Conservation (phyloP, 2,797 vertebrate species). For the Bryconaethiops microstoma region DNA sequence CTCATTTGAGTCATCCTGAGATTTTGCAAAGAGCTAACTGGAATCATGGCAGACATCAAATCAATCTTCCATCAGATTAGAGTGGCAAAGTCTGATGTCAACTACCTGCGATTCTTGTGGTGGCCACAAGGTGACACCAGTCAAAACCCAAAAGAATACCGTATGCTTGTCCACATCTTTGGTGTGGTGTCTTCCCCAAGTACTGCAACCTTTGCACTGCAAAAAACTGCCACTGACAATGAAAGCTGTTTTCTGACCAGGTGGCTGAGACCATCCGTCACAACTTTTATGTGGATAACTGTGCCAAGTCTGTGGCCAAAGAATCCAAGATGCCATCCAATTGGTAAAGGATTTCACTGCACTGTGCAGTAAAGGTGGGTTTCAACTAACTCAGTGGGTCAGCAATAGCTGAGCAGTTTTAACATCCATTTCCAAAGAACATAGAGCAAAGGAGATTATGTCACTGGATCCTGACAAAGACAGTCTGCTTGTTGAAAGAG, state of each 20-base stretch:
- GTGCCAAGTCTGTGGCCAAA: neutral
- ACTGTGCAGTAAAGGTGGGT: slow-evolving; percentile 11
- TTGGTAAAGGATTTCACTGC: neutral
- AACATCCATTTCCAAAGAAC: neutral
- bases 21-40: slow-evolving; percentile 9
- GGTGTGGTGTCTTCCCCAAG: slow-evolving; percentile 11
- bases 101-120: slow-evolving; percentile 21
- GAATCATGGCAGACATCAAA: slow-evolving; percentile 10
- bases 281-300: slow-evolving; percentile 34
- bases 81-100: neutral
- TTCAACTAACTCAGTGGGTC: neutral
- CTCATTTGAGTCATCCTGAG: slow-evolving; percentile 3
- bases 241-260: slow-evolving; percentile 4
- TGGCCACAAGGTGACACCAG: slow-evolving; percentile 5
- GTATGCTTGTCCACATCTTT: slow-evolving; percentile 9
- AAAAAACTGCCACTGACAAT: neutral
- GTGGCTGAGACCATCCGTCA: neutral
- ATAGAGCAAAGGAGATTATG: neutral
- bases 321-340: neutral
- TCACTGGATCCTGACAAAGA: slow-evolving; percentile 2
- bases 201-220: slow-evolving; percentile 10
- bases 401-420: slow-evolving; percentile 11
- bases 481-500: neutral
- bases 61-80: slow-evolving; percentile 13
- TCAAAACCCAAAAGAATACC: neutral